These are phyloP conservation scores for Felis catus DNA, from an alignment of 2,113 vertebrate genomes.

Conservation along the genomic window DNA sequence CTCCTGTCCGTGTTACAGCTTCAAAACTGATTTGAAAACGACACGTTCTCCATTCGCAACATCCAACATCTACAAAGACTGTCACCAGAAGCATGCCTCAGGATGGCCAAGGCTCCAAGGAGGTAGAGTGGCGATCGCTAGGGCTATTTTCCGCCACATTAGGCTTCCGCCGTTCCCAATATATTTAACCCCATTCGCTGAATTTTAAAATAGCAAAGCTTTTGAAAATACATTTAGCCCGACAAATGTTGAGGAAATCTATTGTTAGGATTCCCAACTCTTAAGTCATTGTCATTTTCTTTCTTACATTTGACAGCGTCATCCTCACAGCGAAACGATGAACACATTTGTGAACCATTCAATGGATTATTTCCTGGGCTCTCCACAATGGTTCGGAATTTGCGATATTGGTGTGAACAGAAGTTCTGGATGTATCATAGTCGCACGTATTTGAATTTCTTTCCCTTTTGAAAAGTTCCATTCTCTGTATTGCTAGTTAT, in stretches of 20 bases:
- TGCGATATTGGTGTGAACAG: constrained; percentile 58
- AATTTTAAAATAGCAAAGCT: constrained; percentile 92
- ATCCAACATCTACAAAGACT: constrained; percentile 91
- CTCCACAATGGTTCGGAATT: constrained; percentile 67
- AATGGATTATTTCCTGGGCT: constrained; percentile 79
- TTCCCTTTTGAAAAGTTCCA: constrained; percentile 88
- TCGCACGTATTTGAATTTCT: constrained; percentile 77
- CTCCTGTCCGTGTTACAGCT: constrained; percentile 91
- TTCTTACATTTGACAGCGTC: neutral
- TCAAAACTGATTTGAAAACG: neutral
- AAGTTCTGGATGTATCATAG: constrained; percentile 64
- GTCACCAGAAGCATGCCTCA: constrained; percentile 89
- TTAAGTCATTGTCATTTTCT: constrained; percentile 48
- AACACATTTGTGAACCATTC: neutral
- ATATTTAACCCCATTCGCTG: constrained; percentile 87
- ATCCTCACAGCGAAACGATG: neutral
- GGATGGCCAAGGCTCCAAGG: constrained; percentile 87
- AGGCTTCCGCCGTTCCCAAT: constrained; percentile 81
- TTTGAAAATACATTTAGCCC: constrained; percentile 94
- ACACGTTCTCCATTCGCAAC: constrained; percentile 87
- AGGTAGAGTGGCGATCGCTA: constrained; percentile 85
- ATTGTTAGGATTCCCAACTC: constrained; percentile 87
- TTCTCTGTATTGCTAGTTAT: constrained; percentile 85
- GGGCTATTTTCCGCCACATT: constrained; percentile 90
- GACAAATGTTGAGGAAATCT: constrained; percentile 91